Percentiles rank a stretch among this genome's conserved stretches.
Conservation (phyloP, 2,797 vertebrate genomes). For the Macrochelys suwanniensis region DNA sequence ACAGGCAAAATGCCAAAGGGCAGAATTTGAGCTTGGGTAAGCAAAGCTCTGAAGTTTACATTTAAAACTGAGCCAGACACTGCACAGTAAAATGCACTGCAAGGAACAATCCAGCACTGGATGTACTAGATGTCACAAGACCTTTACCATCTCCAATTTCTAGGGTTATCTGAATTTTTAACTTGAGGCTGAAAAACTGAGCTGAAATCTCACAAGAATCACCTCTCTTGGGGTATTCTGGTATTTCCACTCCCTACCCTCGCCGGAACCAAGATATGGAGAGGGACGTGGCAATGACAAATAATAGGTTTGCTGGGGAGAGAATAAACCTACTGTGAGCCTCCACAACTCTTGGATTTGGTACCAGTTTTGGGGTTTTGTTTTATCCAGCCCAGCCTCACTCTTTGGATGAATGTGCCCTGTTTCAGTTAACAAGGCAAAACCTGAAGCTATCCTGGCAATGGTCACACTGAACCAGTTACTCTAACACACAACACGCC, state of each 20-base stretch:
- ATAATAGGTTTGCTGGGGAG: too few relatives aligned
- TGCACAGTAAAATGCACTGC: too few relatives aligned
- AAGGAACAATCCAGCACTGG: too few relatives aligned
- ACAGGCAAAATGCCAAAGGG: not conserved
- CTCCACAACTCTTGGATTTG: not conserved
- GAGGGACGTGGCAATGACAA: not conserved
- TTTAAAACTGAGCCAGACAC: too few relatives aligned
- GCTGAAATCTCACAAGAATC: too few relatives aligned
- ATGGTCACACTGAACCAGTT: not conserved
- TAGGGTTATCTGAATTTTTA: too few relatives aligned
- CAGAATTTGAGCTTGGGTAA: not conserved
- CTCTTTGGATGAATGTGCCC: not conserved
- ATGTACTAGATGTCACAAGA: too few relatives aligned
- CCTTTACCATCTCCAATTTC: too few relatives aligned
- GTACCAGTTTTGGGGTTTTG: not conserved
- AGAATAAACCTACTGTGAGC: not conserved
- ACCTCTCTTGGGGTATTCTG: not conserved
- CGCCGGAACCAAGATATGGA: not conserved
- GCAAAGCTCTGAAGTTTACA: too few relatives aligned
- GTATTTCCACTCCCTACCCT: not conserved
- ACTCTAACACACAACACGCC: fast-evolving
- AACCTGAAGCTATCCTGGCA: not conserved
- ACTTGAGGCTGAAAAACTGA: too few relatives aligned
- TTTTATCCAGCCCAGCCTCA: not conserved
- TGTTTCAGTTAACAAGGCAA: not conserved